Conservation (phyloP, 2,888 invertebrate genomes). For the Andrena praecox region DNA sequence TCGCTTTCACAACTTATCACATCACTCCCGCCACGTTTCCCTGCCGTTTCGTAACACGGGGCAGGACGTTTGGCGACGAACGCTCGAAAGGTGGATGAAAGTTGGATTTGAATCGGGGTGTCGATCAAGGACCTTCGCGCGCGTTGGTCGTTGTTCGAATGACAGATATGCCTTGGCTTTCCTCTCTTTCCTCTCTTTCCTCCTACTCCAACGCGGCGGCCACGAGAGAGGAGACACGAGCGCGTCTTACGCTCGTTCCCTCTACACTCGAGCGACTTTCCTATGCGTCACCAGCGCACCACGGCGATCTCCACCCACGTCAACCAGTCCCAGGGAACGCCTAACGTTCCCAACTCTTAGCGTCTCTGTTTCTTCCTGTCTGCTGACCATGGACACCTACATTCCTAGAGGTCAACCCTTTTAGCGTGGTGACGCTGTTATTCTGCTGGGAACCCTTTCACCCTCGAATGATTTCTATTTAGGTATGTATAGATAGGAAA, state of each 20-base stretch:
- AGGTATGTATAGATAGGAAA: no score
- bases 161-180: conserved; percentile 71
- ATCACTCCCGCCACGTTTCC: conserved; percentile 12
- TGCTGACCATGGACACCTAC: neutral
- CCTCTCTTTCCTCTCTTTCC: conserved; percentile 51
- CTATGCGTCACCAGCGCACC: conserved; percentile 70
- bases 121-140: conserved; percentile 66
- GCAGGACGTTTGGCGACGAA: neutral
- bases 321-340: conserved; percentile 51
- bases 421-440: no score
- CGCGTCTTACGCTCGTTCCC: conserved; percentile 49
- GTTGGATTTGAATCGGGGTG: neutral
- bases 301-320: conserved; percentile 73
- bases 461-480: no score
- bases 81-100: neutral
- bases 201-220: conserved; percentile 12
- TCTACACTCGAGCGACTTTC: conserved; percentile 57
- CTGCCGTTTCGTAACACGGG: conserved; percentile 16
- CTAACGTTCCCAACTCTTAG: conserved; percentile 30
- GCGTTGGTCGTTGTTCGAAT: conserved; percentile 73
- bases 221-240: conserved; percentile 52
- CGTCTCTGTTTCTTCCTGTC: neutral
- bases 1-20: conserved; percentile 49
- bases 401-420: neutral
- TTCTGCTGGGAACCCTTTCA: no score